Evolutionary conservation across 2,113 vertebrate genomes (phyloP), one percentile per base, ranked within the genome.

Genomic region (Synchiropus splendidus): DNA sequence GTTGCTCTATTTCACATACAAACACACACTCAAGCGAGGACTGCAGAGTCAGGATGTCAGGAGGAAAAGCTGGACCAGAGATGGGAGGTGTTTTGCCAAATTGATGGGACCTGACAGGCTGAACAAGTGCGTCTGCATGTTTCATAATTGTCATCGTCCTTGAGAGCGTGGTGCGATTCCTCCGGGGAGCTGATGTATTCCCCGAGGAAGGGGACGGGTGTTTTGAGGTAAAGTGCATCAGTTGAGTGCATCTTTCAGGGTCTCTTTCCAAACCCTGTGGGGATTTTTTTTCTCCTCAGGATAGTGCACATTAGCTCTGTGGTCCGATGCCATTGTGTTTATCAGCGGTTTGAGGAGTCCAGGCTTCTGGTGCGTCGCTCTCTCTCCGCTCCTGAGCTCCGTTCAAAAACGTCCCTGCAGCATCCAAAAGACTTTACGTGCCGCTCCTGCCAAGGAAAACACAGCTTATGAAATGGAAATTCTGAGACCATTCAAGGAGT

Each of bases 401-500:
- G 51, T 76, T 80, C 58, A 79, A 72, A 80, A 80, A 76, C 81
- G 68, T 83, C 76, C 67, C 68, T 66, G 64, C 72, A 77, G 71
- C 55, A 73, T 81, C 77, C 68, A 45, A 75, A 70, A 81, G 77
- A 74, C 77, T 78, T 66, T 18, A 46, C 60, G 40, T 21, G 45
- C 45, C 45, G 54, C 47, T 59, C 46, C 61, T 77, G 83, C 85
- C 84, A 88, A 82, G 72, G 60, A 81, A 82, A 87, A 84, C 65
- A 64, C 56, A 2, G 64, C 65, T 78, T 64, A 67, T 85, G 77
- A 87, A 87, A 80, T 86, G 77, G 85, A 89, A 89, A 87, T 82
- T 85, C 77, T 88, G 80, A 90, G 82, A 64, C 68, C 79, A 70
- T 82, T 80, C 61, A 82, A 56, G 36, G 64, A 72, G 53, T 74